These are phyloP conservation scores for Oscheius onirici DNA, from an alignment of 2,888 invertebrate species.

Conservation along the genomic window DNA sequence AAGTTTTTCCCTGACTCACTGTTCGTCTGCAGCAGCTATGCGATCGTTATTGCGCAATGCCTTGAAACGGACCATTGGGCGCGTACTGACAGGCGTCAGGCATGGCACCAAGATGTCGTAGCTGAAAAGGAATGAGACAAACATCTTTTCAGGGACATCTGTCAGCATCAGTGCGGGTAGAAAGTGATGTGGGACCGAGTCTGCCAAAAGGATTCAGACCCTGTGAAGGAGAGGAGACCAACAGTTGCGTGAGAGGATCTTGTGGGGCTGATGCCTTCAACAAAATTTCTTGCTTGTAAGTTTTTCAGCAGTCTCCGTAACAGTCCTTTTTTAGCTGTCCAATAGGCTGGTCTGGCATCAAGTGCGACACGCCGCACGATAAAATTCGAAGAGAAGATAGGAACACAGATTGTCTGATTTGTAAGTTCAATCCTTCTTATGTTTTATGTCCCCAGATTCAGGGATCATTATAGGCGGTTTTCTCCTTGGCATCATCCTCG, in stretches of 20 bases:
- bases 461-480: conserved; percentile 20
- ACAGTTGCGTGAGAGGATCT: background rate
- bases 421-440: background rate
- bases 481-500: background rate
- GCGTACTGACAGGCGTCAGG: too few relatives aligned
- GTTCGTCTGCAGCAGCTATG: too few relatives aligned
- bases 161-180: conserved; percentile 1
- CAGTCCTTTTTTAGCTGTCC: conserved; percentile 5
- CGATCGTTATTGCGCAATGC: too few relatives aligned
- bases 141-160: conserved; percentile 2
- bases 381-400: background rate
- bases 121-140: background rate
- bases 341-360: background rate
- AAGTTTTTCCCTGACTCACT: too few relatives aligned
- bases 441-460: background rate
- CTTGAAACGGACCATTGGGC: too few relatives aligned
- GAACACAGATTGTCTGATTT: conserved; percentile 21
- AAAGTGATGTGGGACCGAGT: conserved; percentile 9
- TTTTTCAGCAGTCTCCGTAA: background rate
- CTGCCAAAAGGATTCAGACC: conserved; percentile 15
- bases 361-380: conserved; percentile 9
- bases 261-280: conserved; percentile 13
- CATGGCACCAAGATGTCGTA: too few relatives aligned
- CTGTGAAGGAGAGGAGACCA: conserved; percentile 17
- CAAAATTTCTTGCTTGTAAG: conserved; percentile 16